Percentiles rank a stretch among this genome's conserved stretches.
These are phyloP conservation scores for Dorcus parallelipipedus DNA, from an alignment of 2,888 invertebrate genomes.

Conservation along the genomic window DNA sequence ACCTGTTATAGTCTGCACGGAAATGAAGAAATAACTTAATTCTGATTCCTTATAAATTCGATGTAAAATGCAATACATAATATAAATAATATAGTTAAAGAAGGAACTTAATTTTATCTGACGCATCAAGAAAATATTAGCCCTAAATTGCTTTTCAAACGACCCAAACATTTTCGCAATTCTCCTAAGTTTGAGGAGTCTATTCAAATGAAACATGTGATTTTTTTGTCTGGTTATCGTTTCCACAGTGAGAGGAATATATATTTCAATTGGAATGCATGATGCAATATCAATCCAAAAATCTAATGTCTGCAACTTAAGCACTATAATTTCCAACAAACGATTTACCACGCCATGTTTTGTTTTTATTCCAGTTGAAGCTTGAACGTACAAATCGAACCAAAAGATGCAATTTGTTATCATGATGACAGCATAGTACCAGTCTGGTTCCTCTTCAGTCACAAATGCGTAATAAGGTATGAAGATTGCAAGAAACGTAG, in stretches of 20 bases:
- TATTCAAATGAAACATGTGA: conserved; percentile 16
- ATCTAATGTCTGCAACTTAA: conserved; percentile 5
- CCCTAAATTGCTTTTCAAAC: conserved; percentile 9
- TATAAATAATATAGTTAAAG: conserved; percentile 4
- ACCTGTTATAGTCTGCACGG: conserved; percentile 4
- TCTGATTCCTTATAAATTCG: background rate
- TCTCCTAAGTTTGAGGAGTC: conserved; percentile 21
- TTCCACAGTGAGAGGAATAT: conserved; percentile 11
- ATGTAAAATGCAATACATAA: conserved; percentile 3
- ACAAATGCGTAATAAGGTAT: conserved; percentile 10
- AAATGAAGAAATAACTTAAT: conserved; percentile 1
- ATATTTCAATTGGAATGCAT: conserved; percentile 11
- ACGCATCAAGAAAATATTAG: conserved; percentile 9
- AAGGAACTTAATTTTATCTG: conserved; percentile 11
- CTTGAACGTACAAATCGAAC: conserved; percentile 15
- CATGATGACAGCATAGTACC: conserved; percentile 4
- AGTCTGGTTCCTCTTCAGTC: background rate
- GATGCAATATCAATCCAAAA: conserved; percentile 13
- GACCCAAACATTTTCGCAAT: conserved; percentile 10
- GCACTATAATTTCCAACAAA: conserved; percentile 1
- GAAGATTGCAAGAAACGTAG: conserved; percentile 3
- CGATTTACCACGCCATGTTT: background rate
- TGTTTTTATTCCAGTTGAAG: conserved; percentile 12
- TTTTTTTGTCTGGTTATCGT: conserved; percentile 3
- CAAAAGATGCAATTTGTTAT: conserved; percentile 5